Evolutionary conservation across 2,797 vertebrate species (phyloP), one percentile per base, ranked within the genome.

Genomic region (Enteromius mattozi): DNA sequence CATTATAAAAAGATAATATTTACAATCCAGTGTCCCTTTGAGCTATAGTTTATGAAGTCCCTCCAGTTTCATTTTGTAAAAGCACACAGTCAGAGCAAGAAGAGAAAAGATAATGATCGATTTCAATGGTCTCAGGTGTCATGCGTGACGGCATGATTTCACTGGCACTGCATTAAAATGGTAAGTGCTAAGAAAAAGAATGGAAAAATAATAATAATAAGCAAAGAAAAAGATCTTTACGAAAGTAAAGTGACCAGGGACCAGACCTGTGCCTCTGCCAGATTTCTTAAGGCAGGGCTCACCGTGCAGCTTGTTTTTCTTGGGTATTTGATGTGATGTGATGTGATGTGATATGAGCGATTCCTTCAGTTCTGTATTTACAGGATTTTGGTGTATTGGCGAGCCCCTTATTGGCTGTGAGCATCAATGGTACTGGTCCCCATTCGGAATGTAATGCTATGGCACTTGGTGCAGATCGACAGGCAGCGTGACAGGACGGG

Each of bases 391-490:
- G 88, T 87, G 90, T 89, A 71, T 76, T 49, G 80, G 82, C 82
- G 88, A 81, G 78, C 87, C 85, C 63, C 61, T 27, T 33, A 59
- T 76, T 68, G 56, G 82, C 78, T 74, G 61, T 82, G 45, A 87
- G 84, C 81, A 89, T 49, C 88, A 90, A 92, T 92, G 92, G 93
- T 93, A 91, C 93, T 94, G 93, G 91, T 88, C 93, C 88, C 83
- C 42, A 14, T 88, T 90, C 91, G 95, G 95, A 95, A 95, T 95
- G 95, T 95, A 92, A 93, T 69, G 88, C 91, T 90, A 92, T 93
- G 94, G 95, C 95, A 95, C 95, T 94, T 95, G 92, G 93, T 95
- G 93, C 94, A 91, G 92, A 91, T 90, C 85, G 91, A 93, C 92
- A 93, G 94, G 91, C 79, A 78, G 93, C 85, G 51, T 69, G 84